phyloP scores from a whole-genome alignment of 64 coral and sea anemone species.

The Platygyra sinensis region DNA sequence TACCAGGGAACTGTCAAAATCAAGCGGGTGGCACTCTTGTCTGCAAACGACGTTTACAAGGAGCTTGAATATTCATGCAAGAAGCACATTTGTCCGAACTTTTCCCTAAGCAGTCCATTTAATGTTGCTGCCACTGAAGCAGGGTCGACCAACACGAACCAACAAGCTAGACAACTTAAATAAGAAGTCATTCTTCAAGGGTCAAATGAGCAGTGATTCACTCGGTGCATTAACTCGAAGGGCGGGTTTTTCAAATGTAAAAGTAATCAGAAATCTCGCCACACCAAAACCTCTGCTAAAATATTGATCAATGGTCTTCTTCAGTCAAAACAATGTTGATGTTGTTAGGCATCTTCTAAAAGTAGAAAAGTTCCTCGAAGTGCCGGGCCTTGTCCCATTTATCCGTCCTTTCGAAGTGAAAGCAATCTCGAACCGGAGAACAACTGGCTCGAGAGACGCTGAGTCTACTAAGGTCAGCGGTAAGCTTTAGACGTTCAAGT shows the following conservation, averaged over 20 bases:
- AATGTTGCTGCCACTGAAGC: background rate
- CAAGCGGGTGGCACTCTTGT: background rate
- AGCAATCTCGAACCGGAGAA: no score
- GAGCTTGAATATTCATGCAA: background rate
- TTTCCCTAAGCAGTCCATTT: background rate
- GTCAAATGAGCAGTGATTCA: background rate
- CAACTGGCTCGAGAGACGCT: no score
- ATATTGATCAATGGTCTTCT: background rate
- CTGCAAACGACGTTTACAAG: background rate
- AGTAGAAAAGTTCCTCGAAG: no score
- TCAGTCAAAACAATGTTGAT: background rate
- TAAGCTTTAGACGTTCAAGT: background rate
- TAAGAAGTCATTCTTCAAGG: background rate
- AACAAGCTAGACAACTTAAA: background rate
- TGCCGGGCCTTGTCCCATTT: no score
- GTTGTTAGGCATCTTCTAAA: background rate
- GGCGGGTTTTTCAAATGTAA: background rate
- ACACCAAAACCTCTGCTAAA: background rate
- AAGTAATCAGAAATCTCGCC: background rate
- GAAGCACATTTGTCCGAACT: background rate
- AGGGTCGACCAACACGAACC: background rate
- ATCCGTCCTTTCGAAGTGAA: no score
- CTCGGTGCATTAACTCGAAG: background rate
- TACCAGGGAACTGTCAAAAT: conserved; percentile 29
- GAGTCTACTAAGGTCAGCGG: background rate